Evolutionary conservation across 2,888 invertebrate genomes (phyloP).

Genomic region (Ferdinandea cuprea): DNA sequence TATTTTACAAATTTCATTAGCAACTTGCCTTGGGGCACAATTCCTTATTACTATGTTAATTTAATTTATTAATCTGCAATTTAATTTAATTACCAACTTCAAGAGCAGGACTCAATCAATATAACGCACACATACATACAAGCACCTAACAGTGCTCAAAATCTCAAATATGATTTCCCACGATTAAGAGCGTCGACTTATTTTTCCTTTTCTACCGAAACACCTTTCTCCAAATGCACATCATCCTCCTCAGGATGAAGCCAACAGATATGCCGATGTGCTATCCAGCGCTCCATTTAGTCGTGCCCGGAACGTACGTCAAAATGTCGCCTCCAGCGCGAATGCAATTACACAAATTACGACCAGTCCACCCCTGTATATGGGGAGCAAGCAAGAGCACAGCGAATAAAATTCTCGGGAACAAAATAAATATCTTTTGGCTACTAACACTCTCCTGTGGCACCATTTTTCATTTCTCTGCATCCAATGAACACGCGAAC

Average conservation of each 20-base stretch:
- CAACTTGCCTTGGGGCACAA: constrained; percentile 23
- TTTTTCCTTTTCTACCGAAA: constrained; percentile 22
- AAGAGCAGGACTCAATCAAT: constrained; percentile 44
- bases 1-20: constrained; percentile 7
- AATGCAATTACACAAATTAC: constrained; percentile 83
- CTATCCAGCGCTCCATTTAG: constrained; percentile 55
- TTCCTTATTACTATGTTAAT: constrained; percentile 57
- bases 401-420: constrained; percentile 59
- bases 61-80: constrained; percentile 57
- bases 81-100: constrained; percentile 63
- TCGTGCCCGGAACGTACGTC: constrained; percentile 80
- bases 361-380: constrained; percentile 77
- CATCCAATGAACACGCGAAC: constrained; percentile 58
- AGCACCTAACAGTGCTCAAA: background rate
- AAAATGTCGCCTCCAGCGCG: constrained; percentile 81
- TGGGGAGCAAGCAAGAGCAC: constrained; percentile 8
- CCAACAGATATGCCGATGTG: constrained; percentile 33
- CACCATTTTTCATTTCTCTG: constrained; percentile 76
- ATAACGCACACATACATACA: constrained; percentile 14
- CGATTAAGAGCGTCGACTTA: constrained; percentile 28
- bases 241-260: constrained; percentile 41
- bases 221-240: constrained; percentile 64
- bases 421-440: constrained; percentile 76
- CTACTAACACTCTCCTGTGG: constrained; percentile 73
- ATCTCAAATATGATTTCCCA: constrained; percentile 49